Conservation (phyloP, 1,140 invertebrate species). For the Tetraneura akinire region DNA sequence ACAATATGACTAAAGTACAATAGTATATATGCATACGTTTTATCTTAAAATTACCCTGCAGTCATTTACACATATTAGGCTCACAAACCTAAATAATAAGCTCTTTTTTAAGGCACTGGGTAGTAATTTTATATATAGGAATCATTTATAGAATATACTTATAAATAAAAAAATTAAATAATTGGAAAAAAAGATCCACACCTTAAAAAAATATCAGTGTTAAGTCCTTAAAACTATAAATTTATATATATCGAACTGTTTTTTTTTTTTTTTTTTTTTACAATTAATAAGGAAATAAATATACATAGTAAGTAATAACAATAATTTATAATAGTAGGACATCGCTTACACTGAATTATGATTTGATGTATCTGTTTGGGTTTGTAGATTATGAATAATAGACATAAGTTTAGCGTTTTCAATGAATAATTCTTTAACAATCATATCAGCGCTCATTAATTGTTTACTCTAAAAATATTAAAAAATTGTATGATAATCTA, state of each 20-base stretch:
- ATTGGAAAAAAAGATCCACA: slow-evolving; percentile 30
- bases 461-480: slow-evolving; percentile 62
- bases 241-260: too few relatives aligned
- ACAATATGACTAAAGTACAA: slow-evolving; percentile 1
- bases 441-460: slow-evolving; percentile 70
- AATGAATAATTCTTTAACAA: slow-evolving; percentile 78
- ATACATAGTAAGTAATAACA: background rate
- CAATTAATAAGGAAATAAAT: background rate
- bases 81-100: slow-evolving; percentile 12
- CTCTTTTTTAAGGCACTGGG: slow-evolving; percentile 44
- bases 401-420: slow-evolving; percentile 75
- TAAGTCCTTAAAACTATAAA: slow-evolving; percentile 36
- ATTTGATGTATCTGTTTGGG: slow-evolving; percentile 58
- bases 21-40: background rate
- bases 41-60: slow-evolving; percentile 34
- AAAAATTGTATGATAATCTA: background rate
- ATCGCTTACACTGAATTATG: slow-evolving; percentile 23
- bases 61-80: slow-evolving; percentile 14
- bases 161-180: background rate
- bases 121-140: slow-evolving; percentile 6
- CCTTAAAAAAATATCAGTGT: slow-evolving; percentile 30
- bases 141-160: background rate
- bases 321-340: background rate
- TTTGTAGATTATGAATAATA: slow-evolving; percentile 67
- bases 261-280: too few relatives aligned